A percentile compares a stretch with the other conserved stretches of the same genome.
These are phyloP conservation scores for Lepidostoma basale DNA, from an alignment of 1,140 invertebrate species.

Conservation along the genomic window DNA sequence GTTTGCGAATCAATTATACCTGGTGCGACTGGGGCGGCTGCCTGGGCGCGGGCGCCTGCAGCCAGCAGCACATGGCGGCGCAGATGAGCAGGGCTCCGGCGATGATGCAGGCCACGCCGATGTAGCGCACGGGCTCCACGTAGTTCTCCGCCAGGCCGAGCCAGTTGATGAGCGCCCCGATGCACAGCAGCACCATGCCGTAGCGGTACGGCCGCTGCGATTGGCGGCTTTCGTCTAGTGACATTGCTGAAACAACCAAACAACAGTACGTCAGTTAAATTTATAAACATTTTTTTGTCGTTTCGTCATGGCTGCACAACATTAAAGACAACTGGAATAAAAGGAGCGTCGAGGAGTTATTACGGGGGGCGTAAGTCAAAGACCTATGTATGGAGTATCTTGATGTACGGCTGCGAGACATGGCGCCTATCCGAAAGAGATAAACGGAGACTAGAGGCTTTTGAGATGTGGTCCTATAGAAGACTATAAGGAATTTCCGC, in stretches of 20 bases:
- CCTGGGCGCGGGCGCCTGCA: conserved; percentile 65
- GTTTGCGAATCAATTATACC: conserved; percentile 44
- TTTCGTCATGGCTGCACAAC: too few species aligned
- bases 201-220: conserved; percentile 74
- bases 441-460: too few species aligned
- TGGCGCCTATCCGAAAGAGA: too few species aligned
- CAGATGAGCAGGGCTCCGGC: conserved; percentile 75
- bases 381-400: too few species aligned
- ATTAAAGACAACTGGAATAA: too few species aligned
- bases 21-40: conserved; percentile 58
- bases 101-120: conserved; percentile 76
- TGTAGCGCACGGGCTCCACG: conserved; percentile 73
- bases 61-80: conserved; percentile 78
- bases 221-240: conserved; percentile 67
- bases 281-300: too few species aligned
- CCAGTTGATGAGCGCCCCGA: conserved; percentile 80
- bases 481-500: too few species aligned
- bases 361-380: too few species aligned
- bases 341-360: too few species aligned
- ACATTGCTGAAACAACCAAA: conserved; percentile 63
- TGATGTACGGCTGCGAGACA: too few species aligned
- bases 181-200: conserved; percentile 74
- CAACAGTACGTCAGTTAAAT: too few species aligned
- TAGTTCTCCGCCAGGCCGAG: conserved; percentile 75
- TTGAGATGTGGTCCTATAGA: too few species aligned